A percentile compares a stretch with the other conserved stretches of the same genome.
Evolutionary conservation across 2,113 vertebrate species (phyloP).

Genomic region (Carlito syrichta): DNA sequence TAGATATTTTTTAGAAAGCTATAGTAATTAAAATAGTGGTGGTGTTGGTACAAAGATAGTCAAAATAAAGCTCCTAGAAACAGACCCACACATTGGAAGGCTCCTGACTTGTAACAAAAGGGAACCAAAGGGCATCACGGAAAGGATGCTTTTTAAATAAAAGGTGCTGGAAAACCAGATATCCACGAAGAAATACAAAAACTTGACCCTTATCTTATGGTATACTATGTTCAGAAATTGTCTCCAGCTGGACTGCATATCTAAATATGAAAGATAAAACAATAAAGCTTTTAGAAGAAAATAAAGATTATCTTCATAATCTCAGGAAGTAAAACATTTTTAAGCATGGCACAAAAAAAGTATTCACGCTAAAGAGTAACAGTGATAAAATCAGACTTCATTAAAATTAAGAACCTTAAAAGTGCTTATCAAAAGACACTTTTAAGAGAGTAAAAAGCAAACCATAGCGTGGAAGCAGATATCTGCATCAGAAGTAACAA

Average conservation of each 20-base stretch:
- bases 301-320: too few species aligned
- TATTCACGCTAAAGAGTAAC: neutral
- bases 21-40: neutral
- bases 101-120: neutral
- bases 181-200: too few species aligned
- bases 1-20: neutral
- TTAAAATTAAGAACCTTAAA: conserved; percentile 31
- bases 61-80: neutral
- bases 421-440: neutral
- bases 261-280: too few species aligned
- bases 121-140: neutral
- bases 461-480: neutral
- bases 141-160: neutral
- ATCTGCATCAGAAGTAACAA: neutral
- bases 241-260: too few species aligned
- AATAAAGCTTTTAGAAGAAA: too few species aligned
- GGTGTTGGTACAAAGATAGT: neutral
- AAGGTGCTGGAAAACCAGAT: too few species aligned
- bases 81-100: neutral
- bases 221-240: too few species aligned
- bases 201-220: too few species aligned
- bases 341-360: neutral
- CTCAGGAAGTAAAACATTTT: too few species aligned
- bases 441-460: neutral
- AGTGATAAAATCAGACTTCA: neutral